Percentiles rank a stretch among this genome's conserved stretches.
These are phyloP conservation scores for Halcyon senegalensis DNA, from an alignment of 2,113 vertebrate genomes.

Conservation along the genomic window DNA sequence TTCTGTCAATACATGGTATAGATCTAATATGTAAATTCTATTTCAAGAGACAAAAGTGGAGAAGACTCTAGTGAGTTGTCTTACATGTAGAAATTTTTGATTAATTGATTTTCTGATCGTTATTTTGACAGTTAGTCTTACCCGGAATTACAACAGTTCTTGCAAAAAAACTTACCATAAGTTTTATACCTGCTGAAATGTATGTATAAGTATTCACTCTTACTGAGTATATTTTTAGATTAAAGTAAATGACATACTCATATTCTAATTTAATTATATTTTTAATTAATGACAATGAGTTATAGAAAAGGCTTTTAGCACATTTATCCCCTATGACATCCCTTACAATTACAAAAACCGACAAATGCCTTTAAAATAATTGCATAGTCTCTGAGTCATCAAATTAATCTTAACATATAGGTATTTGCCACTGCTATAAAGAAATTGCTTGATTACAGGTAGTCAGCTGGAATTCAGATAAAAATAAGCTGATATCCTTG, in stretches of 20 bases:
- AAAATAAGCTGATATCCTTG: background rate
- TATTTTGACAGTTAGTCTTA: constrained; percentile 24
- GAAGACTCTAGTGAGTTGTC: background rate
- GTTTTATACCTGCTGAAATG: background rate
- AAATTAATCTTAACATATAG: background rate
- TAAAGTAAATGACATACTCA: background rate
- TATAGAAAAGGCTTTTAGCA: background rate
- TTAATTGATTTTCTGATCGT: background rate
- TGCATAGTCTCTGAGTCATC: background rate
- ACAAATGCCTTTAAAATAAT: constrained; percentile 14
- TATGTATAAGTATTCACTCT: background rate
- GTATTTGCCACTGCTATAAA: background rate
- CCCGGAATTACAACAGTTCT: background rate
- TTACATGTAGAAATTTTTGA: background rate
- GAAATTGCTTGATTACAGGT: background rate
- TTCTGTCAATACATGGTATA: background rate
- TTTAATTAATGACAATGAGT: background rate
- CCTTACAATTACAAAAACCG: background rate
- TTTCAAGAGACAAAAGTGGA: background rate
- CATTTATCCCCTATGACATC: background rate
- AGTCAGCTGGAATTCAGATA: background rate
- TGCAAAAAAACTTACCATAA: background rate
- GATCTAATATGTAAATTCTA: background rate
- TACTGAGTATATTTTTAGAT: background rate
- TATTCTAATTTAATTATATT: background rate